Base-by-base conservation (phyloP, 2,113 vertebrate genomes). In the Xiphophorus hellerii region DNA sequence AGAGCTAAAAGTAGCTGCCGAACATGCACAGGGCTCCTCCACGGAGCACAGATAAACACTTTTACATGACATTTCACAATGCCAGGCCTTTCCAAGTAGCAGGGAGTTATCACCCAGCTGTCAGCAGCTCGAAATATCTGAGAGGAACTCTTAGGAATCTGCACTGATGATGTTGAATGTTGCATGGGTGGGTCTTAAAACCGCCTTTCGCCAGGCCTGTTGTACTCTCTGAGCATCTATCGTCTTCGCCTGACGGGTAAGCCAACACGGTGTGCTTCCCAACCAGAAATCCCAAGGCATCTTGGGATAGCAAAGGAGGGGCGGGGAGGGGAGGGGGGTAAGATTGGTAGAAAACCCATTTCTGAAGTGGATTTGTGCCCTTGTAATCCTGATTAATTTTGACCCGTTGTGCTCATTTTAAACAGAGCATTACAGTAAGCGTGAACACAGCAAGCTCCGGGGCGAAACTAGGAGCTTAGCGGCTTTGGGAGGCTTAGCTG, bases 341-440 rank as follows among this genome's bases (percentile, higher is more conserved):
- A 90, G 88, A 93, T 92, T 92, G 88, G 89, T 87, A 73, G 89
- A 94, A 95, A 94, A 93, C 90, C 92, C 90, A 94, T 94, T 94
- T 95, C 92, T 94, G 94, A 94, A 95, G 95, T 95, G 93, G 93
- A 94, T 95, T 95, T 95, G 87, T 95, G 94, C 84, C 93, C 92
- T 94, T 93, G 93, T 94, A 94, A 95, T 94, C 93, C 93, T 95
- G 95, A 95, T 95, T 95, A 95, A 95, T 95, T 95, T 94, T 95
- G 94, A 95, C 94, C 94, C 92, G 92, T 93, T 91, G 94, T 93
- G 94, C 93, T 93, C 93, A 93, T 95, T 95, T 95, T 95, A 94
- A 94, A 95, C 93, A 94, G 92, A 93, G 93, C 92, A 94, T 95
- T 95, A 94, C 93, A 93, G 94, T 92, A 93, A 95, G 92, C 91